Evolutionary conservation across 2,888 invertebrate genomes (phyloP), one percentile per base, ranked within the genome.

Genomic region (Eupsilia transversa): DNA sequence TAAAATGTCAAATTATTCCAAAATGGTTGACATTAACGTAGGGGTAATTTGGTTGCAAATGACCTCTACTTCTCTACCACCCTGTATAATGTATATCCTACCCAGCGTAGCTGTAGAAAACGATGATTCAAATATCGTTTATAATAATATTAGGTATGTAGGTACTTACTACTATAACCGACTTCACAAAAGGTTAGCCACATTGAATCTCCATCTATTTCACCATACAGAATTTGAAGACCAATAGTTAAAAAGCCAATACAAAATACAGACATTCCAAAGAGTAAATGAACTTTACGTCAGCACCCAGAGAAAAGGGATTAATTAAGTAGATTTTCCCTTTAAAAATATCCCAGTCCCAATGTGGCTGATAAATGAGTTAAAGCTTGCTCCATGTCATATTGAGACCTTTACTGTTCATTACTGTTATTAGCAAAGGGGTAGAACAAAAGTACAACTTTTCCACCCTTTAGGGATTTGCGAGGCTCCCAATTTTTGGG

Each of bases 331-430:
- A 69, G 63, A 82, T 59, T 59, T 54, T 54, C 64, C 79, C 63
- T 76, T 82, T 77, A 82, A 79, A 78, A 82, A 69, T 63, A 82
- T 56, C 63, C 56, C 38, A 4, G 65, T 56, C 59, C 59, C 35
- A 35, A 43, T 83, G 72, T 64, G 66, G 67, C 80, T 80, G 80
- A 80, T 80, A 64, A 80, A 83, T 73, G 79, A 67, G 73, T 80
- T 52, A 83, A 80, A 79, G 74, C 80, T 74, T 66, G 49, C 61
- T 80, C 68, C 70, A 60, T 73, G 82, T 82, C 67, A 60, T 72
- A 82, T 82, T 70, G 77, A 77, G 69, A 76, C 85, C 85, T 80
- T 72, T 72, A 76, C 85, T 80, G 85, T 82, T 81, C 82, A 82
- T 84, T 82, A 82, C 72, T 67, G 82, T 81, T 82, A 82, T 82